Evolutionary conservation across 2,797 vertebrate genomes (phyloP), one percentile per base, ranked within the genome.

Genomic region (Pachyuromys duprasi): DNA sequence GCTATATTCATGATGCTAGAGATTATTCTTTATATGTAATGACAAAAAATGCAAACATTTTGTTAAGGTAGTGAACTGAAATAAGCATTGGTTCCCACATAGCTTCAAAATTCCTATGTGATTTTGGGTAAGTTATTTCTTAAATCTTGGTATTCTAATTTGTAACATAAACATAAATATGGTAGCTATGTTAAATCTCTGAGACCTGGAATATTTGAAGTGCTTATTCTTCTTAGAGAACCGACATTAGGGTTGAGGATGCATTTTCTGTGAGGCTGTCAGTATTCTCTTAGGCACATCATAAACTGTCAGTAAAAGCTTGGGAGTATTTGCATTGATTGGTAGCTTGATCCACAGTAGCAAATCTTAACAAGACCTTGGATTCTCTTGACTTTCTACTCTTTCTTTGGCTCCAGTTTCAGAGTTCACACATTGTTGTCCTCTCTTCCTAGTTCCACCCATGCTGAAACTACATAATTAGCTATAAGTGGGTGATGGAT

Each of bases 341-440:
- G 84, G 28, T 42, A 42, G 62, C 26, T 95, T 96, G 63, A 83
- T 82, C 89, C 79, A 89, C 42, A 74, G 86, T 28, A 28, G 93
- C 62, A 89, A n/a, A 86, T 96, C 69, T 90, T 94, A 86, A 31
- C 45, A 86, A 92, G 57, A 79, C 28, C 31, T 67, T 76, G 28
- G 20, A 62, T 20, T 76, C 24, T 53, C 45, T 80, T 92, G 8
- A 18, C 42, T 90, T 22, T 76, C 82, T 65, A 84, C 22, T 13
- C 83, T 53, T 49, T 60, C 8, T 87, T 67, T 78, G 62, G 39
- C 53, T 92, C 96, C 57, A 67, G 26, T 90, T 95, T 91, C 62
- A 92, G 14, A 45, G 5, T 63, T 62, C 79, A 24, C 28, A 65
- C 26, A 74, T 17, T 36, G 5, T 63, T 82, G 28, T 12, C 90